phyloP scores from a whole-genome alignment of 53 echinoderm and acorn worm genomes.

The Crossaster papposus region DNA sequence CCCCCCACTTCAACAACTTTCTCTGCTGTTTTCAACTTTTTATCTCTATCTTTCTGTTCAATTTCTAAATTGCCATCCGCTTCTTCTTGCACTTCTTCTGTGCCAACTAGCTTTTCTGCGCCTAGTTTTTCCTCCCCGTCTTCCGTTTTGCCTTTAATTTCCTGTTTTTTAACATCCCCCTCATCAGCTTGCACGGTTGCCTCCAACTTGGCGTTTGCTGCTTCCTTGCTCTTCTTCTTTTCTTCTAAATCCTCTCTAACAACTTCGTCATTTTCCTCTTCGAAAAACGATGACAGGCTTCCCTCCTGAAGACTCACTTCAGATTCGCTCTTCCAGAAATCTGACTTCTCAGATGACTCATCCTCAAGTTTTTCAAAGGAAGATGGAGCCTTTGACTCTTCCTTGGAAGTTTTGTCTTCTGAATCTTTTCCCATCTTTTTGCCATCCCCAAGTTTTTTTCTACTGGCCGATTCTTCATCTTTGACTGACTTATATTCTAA shows the following conservation, averaged over 20 bases:
- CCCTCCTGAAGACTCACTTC: slow-evolving; percentile 1
- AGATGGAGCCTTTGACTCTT: background rate
- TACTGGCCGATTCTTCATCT: background rate
- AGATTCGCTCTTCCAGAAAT: slow-evolving; percentile 36
- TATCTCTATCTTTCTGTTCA: background rate
- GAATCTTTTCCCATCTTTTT: background rate
- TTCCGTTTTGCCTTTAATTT: background rate
- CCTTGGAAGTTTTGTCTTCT: background rate
- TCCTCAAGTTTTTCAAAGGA: background rate
- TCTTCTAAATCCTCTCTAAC: background rate
- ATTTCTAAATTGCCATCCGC: background rate
- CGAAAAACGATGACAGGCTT: background rate
- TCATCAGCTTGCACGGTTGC: background rate
- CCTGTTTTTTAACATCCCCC: background rate
- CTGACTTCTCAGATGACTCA: background rate
- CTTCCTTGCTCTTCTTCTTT: background rate
- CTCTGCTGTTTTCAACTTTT: background rate
- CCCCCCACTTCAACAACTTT: background rate
- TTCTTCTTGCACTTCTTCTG: background rate
- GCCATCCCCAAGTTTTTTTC: background rate
- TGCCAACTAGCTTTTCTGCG: background rate
- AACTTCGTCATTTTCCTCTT: slow-evolving; percentile 22
- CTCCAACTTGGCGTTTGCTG: background rate
- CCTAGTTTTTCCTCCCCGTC: background rate
- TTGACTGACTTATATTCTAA: background rate